Conservation (phyloP, 2,888 invertebrate species). For the Pachliopta kotzebuea region DNA sequence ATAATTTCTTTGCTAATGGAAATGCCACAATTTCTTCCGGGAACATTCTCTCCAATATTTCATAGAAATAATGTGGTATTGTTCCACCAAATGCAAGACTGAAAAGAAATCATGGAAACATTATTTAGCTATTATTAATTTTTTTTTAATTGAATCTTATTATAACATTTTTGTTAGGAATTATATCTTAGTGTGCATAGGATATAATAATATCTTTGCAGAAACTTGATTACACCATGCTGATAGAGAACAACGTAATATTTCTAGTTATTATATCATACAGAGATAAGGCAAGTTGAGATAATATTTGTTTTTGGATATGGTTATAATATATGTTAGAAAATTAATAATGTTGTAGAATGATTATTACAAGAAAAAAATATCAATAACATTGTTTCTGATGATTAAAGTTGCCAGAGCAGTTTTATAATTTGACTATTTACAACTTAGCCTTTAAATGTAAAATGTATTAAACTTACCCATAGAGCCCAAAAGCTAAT, state of each 20-base stretch:
- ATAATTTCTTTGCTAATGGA: slow-evolving; percentile 80
- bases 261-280: no score
- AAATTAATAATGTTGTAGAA: neutral
- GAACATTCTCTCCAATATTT: slow-evolving; percentile 81
- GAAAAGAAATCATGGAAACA: neutral
- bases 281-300: no score
- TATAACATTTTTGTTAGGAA: no score
- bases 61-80: slow-evolving; percentile 89
- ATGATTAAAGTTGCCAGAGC: no score
- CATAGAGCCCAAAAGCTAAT: slow-evolving; percentile 87
- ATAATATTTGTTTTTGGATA: no score
- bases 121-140: neutral
- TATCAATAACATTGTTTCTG: no score
- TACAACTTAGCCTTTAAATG: neutral
- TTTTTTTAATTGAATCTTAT: no score
- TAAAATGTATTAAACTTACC: slow-evolving; percentile 74
- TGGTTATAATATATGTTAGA: neutral
- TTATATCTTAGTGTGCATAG: no score
- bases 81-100: slow-evolving; percentile 85
- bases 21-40: slow-evolving; percentile 80
- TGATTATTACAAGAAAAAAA: neutral
- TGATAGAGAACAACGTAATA: no score
- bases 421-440: neutral
- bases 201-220: no score
- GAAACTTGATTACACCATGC: no score